A percentile compares a stretch with the other conserved stretches of the same genome.
phyloP scores from a whole-genome alignment of 2,888 invertebrate species.

The Eurytoma californica region DNA sequence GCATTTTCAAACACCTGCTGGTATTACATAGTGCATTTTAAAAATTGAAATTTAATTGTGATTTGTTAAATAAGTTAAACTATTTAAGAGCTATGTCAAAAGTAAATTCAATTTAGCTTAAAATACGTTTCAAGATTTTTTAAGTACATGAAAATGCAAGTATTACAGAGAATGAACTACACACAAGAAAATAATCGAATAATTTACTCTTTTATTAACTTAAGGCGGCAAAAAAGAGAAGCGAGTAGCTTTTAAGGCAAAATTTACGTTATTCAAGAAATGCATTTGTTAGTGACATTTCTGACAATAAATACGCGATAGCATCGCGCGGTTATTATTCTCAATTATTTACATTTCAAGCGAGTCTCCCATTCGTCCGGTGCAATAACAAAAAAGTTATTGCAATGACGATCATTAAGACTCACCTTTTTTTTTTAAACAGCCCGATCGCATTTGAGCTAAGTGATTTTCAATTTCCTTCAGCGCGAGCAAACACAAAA shows the following conservation, averaged over 20 bases:
- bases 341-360: background rate
- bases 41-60: no score
- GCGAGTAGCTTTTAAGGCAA: background rate
- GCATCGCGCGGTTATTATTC: background rate
- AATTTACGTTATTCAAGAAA: conserved; percentile 16
- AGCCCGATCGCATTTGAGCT: conserved; percentile 5
- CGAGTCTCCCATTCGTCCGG: background rate
- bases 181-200: no score
- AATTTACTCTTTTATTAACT: no score
- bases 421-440: background rate
- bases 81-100: no score
- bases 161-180: no score
- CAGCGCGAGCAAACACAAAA: background rate
- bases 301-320: conserved; percentile 2
- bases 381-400: conserved; percentile 22
- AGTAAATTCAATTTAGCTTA: no score
- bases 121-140: no score
- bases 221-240: no score
- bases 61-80: no score
- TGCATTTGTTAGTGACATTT: background rate
- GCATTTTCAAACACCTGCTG: no score
- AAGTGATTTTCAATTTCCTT: conserved; percentile 43
- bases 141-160: no score
- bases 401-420: conserved; percentile 22
- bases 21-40: no score